These are phyloP conservation scores for Cottoperca gobio DNA, from an alignment of 2,797 vertebrate species.

Conservation along the genomic window DNA sequence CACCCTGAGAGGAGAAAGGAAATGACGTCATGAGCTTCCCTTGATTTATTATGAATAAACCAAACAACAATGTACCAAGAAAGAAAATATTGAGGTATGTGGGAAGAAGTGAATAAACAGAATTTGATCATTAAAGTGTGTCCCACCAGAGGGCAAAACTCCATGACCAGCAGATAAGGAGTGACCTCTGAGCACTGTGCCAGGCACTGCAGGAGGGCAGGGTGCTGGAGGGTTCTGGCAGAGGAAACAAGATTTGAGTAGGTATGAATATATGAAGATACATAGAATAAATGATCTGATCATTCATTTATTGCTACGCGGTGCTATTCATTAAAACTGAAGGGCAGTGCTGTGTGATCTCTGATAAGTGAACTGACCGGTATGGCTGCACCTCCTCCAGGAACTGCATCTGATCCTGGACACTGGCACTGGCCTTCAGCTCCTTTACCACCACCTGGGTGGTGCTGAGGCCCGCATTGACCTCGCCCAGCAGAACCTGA, in stretches of 20 bases:
- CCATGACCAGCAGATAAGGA: constrained; percentile 98
- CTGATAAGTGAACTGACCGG: constrained; percentile 83
- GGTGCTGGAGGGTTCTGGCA: constrained; percentile 91
- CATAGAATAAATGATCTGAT: too few relatives aligned
- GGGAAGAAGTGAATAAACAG: not conserved
- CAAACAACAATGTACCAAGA: constrained; percentile 22
- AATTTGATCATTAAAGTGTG: constrained; percentile 7
- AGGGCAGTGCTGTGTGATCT: not conserved
- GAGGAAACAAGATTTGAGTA: constrained; percentile 18
- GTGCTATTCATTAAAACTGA: not conserved
- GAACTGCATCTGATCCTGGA: constrained; percentile 96
- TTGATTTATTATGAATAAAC: not conserved
- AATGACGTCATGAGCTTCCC: constrained; percentile 9
- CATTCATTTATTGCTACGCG: not conserved
- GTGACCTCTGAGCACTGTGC: constrained; percentile 96
- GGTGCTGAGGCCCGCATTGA: constrained; percentile 90
- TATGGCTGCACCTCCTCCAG: constrained; percentile 95
- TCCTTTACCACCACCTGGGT: constrained; percentile 97
- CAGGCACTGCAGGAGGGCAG: constrained; percentile 94
- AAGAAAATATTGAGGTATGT: constrained; percentile 4
- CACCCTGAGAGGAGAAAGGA: constrained; percentile 85
- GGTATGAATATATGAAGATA: constrained; percentile 1
- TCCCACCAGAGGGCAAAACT: constrained; percentile 96
- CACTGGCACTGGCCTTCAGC: constrained; percentile 92
- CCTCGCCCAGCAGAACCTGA: constrained; percentile 96